Base-by-base conservation (phyloP, 2,113 vertebrate genomes). In the Festucalex cinctus region DNA sequence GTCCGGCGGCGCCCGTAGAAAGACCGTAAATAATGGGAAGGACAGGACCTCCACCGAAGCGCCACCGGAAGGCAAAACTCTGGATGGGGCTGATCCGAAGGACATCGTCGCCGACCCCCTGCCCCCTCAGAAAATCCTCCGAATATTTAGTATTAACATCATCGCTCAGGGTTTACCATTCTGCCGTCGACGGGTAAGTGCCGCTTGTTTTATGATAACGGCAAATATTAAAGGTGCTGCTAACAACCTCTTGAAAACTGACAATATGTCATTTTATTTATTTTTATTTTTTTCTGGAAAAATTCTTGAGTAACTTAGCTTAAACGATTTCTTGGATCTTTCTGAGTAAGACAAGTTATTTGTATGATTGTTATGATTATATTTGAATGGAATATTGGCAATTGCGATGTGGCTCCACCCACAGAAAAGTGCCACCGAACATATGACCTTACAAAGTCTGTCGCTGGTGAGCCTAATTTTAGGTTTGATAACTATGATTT, bases 101-200 rank as follows among this genome's bases (percentile, higher is more conserved):
- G 91, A 90, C 75, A 66, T 91, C 61, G 49, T 79, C 66, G 90
- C 92, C 85, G 93, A 96, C 32, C 90, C 93, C 65, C 77, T 95
- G 13, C 93, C 94, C 3, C 93, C 95, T 68, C 95, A 97, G 89
- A 96, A 96, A 22, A 91, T 98, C 56, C 95, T 99, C 89, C 95
- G 95, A 93, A 96, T 98, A 84, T 99, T 99, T 89, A 98, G 95
- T 90, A 96, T 98, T 91, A 99, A 96, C 89, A 98, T 99, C 90
- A 98, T 99, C 82, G 92, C 97, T 22, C 96, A 98, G 80, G 93
- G 96, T 71, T 88, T 98, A 86, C 96, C 96, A 44, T 99, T 98
- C 90, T 98, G 95, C 85, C 95, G 93, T 73, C 94, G 94, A 89
- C 95, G 95, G 95, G 96, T 98, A 92, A 92, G 92, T 92, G 36